Conservation (phyloP, 1,140 invertebrate genomes). For the Lycorma delicatula region DNA sequence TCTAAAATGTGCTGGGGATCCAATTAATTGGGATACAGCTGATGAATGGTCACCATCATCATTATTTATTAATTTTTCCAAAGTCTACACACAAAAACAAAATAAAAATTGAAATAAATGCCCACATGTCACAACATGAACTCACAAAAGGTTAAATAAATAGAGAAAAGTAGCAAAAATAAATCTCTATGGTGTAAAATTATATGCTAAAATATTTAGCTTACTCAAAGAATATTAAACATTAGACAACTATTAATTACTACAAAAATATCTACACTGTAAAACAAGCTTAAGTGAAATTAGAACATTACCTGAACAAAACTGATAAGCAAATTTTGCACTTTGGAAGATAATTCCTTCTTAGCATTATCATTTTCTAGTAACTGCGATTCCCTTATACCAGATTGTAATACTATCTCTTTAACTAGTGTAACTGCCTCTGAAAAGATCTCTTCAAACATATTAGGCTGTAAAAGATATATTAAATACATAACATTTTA, state of each 20-base stretch:
- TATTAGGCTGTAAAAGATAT: slow-evolving; percentile 56
- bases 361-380: slow-evolving; percentile 54
- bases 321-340: slow-evolving; percentile 56
- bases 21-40: slow-evolving; percentile 52
- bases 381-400: slow-evolving; percentile 58
- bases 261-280: too few relatives aligned
- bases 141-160: too few relatives aligned
- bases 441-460: slow-evolving; percentile 73
- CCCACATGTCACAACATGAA: too few relatives aligned
- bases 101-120: slow-evolving; percentile 8
- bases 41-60: slow-evolving; percentile 44
- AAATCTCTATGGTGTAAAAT: too few relatives aligned
- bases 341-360: slow-evolving; percentile 53
- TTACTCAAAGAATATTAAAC: too few relatives aligned
- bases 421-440: slow-evolving; percentile 78
- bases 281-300: too few relatives aligned
- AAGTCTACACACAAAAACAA: slow-evolving; percentile 38
- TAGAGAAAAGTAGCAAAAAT: too few relatives aligned
- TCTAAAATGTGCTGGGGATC: slow-evolving; percentile 47
- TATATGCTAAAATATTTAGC: too few relatives aligned
- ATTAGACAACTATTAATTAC: too few relatives aligned
- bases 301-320: slow-evolving; percentile 39
- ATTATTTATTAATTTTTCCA: slow-evolving; percentile 54
- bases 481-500: slow-evolving; percentile 16
- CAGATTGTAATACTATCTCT: slow-evolving; percentile 68